Conservation (phyloP, 2,797 vertebrate species). For the Leucoraja ocellata region DNA sequence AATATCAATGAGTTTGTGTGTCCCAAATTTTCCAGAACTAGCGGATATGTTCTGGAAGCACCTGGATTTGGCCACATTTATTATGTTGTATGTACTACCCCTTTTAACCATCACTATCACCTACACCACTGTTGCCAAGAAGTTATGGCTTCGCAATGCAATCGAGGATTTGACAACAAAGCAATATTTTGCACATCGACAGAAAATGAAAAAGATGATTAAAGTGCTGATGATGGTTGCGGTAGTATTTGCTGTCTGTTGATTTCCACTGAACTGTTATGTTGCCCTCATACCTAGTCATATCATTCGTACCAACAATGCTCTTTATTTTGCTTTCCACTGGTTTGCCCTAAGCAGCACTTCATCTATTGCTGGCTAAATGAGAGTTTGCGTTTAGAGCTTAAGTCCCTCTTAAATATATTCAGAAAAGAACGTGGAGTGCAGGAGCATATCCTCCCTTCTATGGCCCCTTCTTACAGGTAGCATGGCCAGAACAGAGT, state of each 20-base stretch:
- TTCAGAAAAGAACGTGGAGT: constrained; percentile 56
- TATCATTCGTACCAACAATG: constrained; percentile 57
- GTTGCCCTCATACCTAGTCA: constrained; percentile 63
- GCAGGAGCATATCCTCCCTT: constrained; percentile 49
- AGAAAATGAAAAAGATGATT: constrained; percentile 62
- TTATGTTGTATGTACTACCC: constrained; percentile 80
- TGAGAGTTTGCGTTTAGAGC: constrained; percentile 59
- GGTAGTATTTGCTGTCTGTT: constrained; percentile 61
- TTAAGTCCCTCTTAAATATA: constrained; percentile 68
- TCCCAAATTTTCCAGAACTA: constrained; percentile 84
- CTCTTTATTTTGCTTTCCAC: constrained; percentile 62
- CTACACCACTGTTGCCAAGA: constrained; percentile 75
- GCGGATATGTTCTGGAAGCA: constrained; percentile 87
- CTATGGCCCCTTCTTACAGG: constrained; percentile 51
- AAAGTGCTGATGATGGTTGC: constrained; percentile 67
- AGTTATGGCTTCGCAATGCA: constrained; percentile 75
- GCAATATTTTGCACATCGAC: constrained; percentile 70
- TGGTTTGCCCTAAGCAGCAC: constrained; percentile 68
- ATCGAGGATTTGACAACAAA: constrained; percentile 79
- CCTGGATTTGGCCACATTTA: constrained; percentile 79
- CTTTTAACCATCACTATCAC: constrained; percentile 78
- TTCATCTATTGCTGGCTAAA: constrained; percentile 70
- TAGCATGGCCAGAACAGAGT: constrained; percentile 66
- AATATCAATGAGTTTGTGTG: constrained; percentile 61
- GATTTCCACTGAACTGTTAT: constrained; percentile 67